Evolutionary conservation across 2,113 vertebrate genomes (phyloP).

Genomic region (Ursus arctos): DNA sequence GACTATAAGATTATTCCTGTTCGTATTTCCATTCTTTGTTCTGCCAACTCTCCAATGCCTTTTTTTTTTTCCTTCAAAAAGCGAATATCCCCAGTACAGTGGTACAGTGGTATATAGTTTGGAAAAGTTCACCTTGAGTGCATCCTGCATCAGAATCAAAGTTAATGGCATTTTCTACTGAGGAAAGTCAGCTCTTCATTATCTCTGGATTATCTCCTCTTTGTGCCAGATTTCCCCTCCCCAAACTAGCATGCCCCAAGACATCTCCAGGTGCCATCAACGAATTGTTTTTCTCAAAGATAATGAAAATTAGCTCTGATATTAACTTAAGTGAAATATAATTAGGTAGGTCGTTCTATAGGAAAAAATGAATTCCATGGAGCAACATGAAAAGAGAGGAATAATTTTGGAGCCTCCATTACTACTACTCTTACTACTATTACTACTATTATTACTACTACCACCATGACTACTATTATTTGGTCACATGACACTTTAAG

Average conservation of each 20-base stretch:
- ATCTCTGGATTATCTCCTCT: not conserved
- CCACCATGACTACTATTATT: not conserved
- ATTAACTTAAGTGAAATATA: not conserved
- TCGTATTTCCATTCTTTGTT: not conserved
- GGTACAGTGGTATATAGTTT: not conserved
- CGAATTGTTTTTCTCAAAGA: not conserved
- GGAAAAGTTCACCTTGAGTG: not conserved
- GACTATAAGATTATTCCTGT: not conserved
- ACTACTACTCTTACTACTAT: not conserved
- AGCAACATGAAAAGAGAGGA: not conserved
- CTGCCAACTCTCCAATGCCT: not conserved
- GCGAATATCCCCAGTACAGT: not conserved
- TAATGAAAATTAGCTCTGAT: not conserved
- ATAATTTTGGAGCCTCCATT: not conserved
- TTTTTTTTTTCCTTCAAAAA: not conserved
- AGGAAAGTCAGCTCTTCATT: not conserved
- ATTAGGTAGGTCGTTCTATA: not conserved
- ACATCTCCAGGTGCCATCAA: not conserved
- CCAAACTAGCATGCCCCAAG: not conserved
- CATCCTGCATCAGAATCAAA: not conserved
- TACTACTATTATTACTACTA: not conserved
- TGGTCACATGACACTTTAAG: not conserved
- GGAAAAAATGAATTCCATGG: constrained; percentile 14
- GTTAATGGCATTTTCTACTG: not conserved
- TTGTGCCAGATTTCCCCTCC: not conserved